Conservation (phyloP, 2,113 vertebrate genomes). For the Puma concolor region DNA sequence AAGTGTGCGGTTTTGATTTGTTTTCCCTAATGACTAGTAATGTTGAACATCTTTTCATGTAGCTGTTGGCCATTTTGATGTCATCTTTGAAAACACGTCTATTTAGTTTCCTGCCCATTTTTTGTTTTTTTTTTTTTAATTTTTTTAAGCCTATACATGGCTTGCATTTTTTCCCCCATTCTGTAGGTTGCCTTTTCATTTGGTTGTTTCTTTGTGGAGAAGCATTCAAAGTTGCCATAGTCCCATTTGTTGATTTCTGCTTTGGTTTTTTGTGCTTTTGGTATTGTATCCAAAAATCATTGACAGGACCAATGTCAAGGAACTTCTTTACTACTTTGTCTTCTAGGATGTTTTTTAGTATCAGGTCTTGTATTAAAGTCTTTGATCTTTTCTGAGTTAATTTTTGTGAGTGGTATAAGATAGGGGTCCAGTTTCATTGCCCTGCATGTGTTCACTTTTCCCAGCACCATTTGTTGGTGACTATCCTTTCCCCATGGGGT, state of each 20-base stretch:
- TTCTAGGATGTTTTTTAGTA: background rate
- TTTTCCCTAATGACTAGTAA: background rate
- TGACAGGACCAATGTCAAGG: background rate
- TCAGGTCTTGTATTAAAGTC: background rate
- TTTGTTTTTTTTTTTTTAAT: background rate
- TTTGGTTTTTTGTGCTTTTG: background rate
- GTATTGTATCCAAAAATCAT: background rate
- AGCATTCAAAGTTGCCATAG: background rate
- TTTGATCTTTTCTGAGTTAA: background rate
- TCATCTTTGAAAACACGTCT: background rate
- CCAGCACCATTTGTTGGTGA: background rate
- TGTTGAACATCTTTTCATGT: background rate
- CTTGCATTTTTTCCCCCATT: background rate
- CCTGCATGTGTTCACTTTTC: background rate
- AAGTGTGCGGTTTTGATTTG: background rate
- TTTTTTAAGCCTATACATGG: background rate
- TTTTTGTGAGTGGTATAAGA: background rate
- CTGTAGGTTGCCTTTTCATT: background rate
- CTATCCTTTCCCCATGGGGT: background rate
- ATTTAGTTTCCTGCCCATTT: background rate
- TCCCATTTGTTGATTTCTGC: background rate
- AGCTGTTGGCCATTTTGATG: background rate
- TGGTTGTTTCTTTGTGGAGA: background rate
- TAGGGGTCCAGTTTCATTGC: background rate
- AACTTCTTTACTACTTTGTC: background rate